Percentiles rank a stretch among this genome's conserved stretches.
Conservation (phyloP, 1,140 invertebrate species). For the Drosophila cardini region DNA sequence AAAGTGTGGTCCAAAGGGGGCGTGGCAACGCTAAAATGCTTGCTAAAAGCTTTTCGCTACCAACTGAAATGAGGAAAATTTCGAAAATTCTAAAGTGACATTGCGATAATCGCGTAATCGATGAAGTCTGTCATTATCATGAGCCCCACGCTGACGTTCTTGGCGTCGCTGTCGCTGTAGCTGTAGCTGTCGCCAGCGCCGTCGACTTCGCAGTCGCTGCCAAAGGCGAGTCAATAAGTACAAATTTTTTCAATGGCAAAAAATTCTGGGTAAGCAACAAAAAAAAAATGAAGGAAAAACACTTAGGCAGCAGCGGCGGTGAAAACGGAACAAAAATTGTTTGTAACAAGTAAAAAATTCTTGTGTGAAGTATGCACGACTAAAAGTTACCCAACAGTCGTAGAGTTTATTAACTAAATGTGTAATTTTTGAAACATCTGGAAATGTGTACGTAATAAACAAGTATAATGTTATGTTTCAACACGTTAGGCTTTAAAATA, state of each 20-base stretch:
- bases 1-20: conserved; percentile 17
- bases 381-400: no score
- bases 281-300: conserved; percentile 24
- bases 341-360: neutral
- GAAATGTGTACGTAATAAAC: no score
- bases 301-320: conserved; percentile 32
- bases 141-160: conserved; percentile 47
- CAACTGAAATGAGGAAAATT: conserved; percentile 70
- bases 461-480: no score
- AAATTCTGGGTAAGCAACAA: conserved; percentile 47
- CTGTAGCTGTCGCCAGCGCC: neutral
- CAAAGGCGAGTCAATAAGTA: conserved; percentile 70
- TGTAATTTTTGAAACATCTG: no score
- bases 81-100: conserved; percentile 75
- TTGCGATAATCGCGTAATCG: conserved; percentile 81
- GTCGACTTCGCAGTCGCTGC: conserved; percentile 1
- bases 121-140: conserved; percentile 82
- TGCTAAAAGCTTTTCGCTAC: conserved; percentile 75
- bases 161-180: neutral
- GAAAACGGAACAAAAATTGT: conserved; percentile 38
- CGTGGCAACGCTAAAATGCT: conserved; percentile 40
- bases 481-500: no score
- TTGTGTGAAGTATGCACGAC: no score
- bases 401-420: no score
- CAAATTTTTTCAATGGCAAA: conserved; percentile 59